Evolutionary conservation across 2,888 invertebrate species (phyloP).

Genomic region (Salticus scenicus): DNA sequence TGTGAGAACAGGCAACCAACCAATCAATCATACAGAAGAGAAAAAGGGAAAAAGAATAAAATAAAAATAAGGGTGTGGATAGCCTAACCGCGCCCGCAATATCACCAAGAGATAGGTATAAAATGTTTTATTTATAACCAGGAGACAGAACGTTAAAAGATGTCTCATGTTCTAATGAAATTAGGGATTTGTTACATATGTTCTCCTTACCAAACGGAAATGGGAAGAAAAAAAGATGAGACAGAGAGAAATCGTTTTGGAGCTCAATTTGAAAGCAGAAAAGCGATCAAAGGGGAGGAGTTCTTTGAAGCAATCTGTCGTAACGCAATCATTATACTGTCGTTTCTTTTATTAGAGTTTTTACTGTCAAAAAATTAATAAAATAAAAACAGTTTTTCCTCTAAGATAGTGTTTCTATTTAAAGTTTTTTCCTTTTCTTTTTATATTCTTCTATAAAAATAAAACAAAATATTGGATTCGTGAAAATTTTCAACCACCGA

Average conservation of each 20-base stretch:
- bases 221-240: background rate
- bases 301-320: too few species aligned
- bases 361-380: too few species aligned
- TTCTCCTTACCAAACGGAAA: background rate
- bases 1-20: slow-evolving; percentile 29
- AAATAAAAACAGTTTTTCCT: too few species aligned
- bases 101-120: background rate
- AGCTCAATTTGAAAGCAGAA: too few species aligned
- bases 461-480: too few species aligned
- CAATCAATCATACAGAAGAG: slow-evolving; percentile 30
- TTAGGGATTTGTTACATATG: background rate
- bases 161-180: slow-evolving; percentile 6
- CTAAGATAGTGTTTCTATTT: too few species aligned
- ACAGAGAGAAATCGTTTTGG: background rate
- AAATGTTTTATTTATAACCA: slow-evolving; percentile 8
- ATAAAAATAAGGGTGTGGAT: slow-evolving; percentile 10
- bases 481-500: too few species aligned
- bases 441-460: too few species aligned
- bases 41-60: background rate
- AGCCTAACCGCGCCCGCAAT: slow-evolving; percentile 13
- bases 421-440: too few species aligned
- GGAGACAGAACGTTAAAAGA: background rate
- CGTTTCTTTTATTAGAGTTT: too few species aligned
- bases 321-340: too few species aligned
- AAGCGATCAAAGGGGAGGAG: too few species aligned